phyloP scores from a whole-genome alignment of 2,888 invertebrate genomes.

The Dusona sp. region DNA sequence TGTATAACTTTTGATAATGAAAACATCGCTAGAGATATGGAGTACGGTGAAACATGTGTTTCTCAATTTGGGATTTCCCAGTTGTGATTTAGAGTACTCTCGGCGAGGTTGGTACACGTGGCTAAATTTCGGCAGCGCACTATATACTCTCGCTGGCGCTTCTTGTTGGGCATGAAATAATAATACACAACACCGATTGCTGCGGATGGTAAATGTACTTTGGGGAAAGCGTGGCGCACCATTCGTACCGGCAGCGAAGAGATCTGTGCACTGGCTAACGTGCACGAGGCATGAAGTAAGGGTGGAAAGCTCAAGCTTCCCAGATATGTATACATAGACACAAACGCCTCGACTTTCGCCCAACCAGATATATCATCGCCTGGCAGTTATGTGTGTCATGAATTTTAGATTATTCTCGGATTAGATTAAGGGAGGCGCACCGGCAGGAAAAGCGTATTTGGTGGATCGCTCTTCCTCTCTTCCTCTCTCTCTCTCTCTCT shows the following conservation, averaged over 20 bases:
- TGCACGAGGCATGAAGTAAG: neutral
- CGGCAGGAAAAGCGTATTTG: slow-evolving; percentile 41
- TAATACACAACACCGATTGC: slow-evolving; percentile 57
- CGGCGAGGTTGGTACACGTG: slow-evolving; percentile 22
- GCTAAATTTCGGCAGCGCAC: slow-evolving; percentile 15
- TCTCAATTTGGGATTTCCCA: slow-evolving; percentile 3
- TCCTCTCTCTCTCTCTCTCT: neutral
- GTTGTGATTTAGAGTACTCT: slow-evolving; percentile 49
- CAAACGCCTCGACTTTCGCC: slow-evolving; percentile 60
- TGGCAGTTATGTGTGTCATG: slow-evolving; percentile 84
- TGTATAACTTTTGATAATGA: neutral
- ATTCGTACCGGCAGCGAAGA: slow-evolving; percentile 35
- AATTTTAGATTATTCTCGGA: slow-evolving; percentile 84
- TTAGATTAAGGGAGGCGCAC: slow-evolving; percentile 81
- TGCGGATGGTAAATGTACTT: slow-evolving; percentile 39
- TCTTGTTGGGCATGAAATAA: slow-evolving; percentile 58
- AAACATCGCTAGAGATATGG: neutral
- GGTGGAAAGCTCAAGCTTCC: slow-evolving; percentile 7
- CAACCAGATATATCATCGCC: slow-evolving; percentile 84
- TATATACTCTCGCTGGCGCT: slow-evolving; percentile 2
- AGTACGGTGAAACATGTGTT: neutral
- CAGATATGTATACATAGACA: neutral
- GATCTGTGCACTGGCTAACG: slow-evolving; percentile 27
- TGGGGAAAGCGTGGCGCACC: slow-evolving; percentile 10
- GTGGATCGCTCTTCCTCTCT: neutral